Percentiles rank a stretch among this genome's conserved stretches.
Conservation (phyloP, 2,113 vertebrate species). For the Turdus rufiventris region DNA sequence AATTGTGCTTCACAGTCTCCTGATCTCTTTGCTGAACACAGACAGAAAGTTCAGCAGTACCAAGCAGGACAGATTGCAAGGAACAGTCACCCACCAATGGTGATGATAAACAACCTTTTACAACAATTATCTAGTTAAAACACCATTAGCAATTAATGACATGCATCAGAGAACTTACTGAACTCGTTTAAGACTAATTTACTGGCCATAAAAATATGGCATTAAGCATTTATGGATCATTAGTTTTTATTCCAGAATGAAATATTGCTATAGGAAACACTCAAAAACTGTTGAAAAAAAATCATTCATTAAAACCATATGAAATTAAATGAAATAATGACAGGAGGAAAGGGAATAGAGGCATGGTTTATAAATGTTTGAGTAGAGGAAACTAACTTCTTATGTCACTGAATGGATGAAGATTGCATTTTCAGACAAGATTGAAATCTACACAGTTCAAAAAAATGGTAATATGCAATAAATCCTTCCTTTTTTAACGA, state of each 20-base stretch:
- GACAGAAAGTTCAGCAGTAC: neutral
- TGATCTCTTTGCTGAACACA: constrained; percentile 17
- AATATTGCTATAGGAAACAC: constrained; percentile 73
- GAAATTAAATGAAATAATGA: constrained; percentile 60
- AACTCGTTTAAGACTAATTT: constrained; percentile 83
- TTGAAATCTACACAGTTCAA: constrained; percentile 70
- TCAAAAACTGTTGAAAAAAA: constrained; percentile 68
- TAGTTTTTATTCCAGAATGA: constrained; percentile 76
- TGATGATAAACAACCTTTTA: constrained; percentile 74
- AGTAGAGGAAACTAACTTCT: constrained; percentile 44
- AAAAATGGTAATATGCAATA: constrained; percentile 65
- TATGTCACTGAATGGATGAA: constrained; percentile 55
- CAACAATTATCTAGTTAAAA: constrained; percentile 78
- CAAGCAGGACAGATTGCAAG: constrained; percentile 47
- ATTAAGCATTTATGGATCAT: constrained; percentile 84
- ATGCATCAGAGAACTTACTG: constrained; percentile 77
- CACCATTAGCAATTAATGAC: constrained; percentile 80
- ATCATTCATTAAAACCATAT: constrained; percentile 57
- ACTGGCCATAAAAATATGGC: constrained; percentile 82
- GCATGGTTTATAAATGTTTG: constrained; percentile 40
- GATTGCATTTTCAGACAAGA: constrained; percentile 73
- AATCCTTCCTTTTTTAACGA: constrained; percentile 51
- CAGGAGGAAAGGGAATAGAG: constrained; percentile 8
- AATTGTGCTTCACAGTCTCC: neutral
- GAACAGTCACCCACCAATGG: constrained; percentile 44